These are phyloP conservation scores for Calephelis perditalis DNA, from an alignment of 2,888 invertebrate genomes.

Conservation along the genomic window DNA sequence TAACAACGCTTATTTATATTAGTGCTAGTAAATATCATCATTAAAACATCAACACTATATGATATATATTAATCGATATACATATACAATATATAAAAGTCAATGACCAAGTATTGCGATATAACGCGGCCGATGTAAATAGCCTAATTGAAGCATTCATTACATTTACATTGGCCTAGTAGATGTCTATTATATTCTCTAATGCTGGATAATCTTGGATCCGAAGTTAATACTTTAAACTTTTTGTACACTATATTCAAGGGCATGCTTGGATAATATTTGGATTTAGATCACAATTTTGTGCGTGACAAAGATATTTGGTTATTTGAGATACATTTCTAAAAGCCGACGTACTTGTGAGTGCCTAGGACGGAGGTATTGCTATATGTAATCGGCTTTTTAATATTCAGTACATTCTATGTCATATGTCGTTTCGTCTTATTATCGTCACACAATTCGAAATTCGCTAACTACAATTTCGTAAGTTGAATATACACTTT, in stretches of 20 bases:
- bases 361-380: background rate
- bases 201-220: slow-evolving; percentile 41
- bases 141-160: slow-evolving; percentile 58
- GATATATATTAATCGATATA: no score
- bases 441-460: slow-evolving; percentile 7
- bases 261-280: slow-evolving; percentile 43
- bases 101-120: no score
- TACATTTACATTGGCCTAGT: slow-evolving; percentile 44
- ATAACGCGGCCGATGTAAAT: slow-evolving; percentile 20
- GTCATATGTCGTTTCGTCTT: background rate
- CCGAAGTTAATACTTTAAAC: slow-evolving; percentile 29
- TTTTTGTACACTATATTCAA: slow-evolving; percentile 39
- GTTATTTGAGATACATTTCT: slow-evolving; percentile 5
- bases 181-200: slow-evolving; percentile 34
- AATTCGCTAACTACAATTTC: slow-evolving; percentile 5
- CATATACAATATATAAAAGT: no score
- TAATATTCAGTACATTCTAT: background rate
- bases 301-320: slow-evolving; percentile 47
- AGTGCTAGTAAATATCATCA: no score
- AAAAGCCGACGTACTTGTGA: slow-evolving; percentile 7
- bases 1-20: no score
- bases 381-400: slow-evolving; percentile 3
- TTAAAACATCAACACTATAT: no score
- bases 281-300: slow-evolving; percentile 52
- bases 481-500: slow-evolving; percentile 6